Evolutionary conservation across 2,888 invertebrate species (phyloP).

Genomic region (Nemotelus pantherinus): DNA sequence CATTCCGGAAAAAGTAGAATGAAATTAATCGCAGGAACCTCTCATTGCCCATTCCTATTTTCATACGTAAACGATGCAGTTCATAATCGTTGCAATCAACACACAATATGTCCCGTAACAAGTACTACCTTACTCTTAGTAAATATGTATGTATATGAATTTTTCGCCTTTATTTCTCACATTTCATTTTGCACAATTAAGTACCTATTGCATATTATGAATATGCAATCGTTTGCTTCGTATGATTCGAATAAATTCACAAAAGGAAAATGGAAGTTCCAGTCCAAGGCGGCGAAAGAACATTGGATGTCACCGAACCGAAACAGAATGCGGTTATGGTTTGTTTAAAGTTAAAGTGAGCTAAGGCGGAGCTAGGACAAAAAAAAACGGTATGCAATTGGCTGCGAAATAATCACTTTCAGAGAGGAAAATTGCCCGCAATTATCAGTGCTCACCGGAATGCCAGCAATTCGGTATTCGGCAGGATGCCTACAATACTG

Average conservation of each 20-base stretch:
- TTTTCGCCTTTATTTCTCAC: neutral
- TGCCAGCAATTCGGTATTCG: constrained; percentile 46
- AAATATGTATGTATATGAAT: neutral
- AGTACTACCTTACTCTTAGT: neutral
- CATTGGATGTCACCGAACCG: constrained; percentile 30
- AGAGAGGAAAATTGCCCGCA: constrained; percentile 48
- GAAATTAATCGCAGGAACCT: constrained; percentile 8
- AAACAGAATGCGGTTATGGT: constrained; percentile 37
- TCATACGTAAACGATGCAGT: constrained; percentile 5
- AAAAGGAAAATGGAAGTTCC: neutral
- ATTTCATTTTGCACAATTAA: constrained; percentile 25
- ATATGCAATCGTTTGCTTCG: constrained; percentile 22
- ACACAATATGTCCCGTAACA: neutral
- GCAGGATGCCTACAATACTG: neutral
- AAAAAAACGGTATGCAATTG: constrained; percentile 43
- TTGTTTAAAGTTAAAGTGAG: constrained; percentile 34
- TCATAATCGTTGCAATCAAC: neutral
- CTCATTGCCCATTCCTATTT: constrained; percentile 6
- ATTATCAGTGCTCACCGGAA: constrained; percentile 46
- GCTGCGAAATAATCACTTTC: constrained; percentile 46
- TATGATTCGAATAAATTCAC: neutral
- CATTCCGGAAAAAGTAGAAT: no score
- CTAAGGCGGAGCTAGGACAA: constrained; percentile 40
- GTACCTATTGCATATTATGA: constrained; percentile 1
- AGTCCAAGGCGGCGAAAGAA: neutral